These are phyloP conservation scores for Neomorphus geoffroyi DNA, from an alignment of 2,797 vertebrate genomes.

Conservation along the genomic window DNA sequence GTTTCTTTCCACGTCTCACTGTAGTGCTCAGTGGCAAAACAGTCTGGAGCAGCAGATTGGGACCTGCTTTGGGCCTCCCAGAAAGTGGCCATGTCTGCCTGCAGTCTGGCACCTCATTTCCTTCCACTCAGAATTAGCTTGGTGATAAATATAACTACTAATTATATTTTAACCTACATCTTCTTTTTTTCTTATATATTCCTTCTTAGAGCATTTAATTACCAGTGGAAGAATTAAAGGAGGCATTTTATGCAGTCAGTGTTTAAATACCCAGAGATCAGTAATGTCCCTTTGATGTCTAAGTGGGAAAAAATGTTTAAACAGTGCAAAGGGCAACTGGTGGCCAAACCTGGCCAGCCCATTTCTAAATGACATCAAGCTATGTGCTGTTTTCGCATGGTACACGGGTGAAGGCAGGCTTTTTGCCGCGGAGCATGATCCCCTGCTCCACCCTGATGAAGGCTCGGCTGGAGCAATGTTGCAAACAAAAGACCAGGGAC, in stretches of 20 bases:
- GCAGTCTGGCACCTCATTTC: constrained; percentile 29
- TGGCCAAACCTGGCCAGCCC: background rate
- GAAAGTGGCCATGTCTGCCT: constrained; percentile 29
- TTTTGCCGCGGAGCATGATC: accelerated
- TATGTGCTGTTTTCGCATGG: background rate
- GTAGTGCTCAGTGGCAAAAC: constrained; percentile 1
- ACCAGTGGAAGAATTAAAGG: background rate
- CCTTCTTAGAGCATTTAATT: background rate
- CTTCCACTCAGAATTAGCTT: background rate
- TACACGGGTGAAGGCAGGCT: background rate
- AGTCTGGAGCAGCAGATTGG: constrained; percentile 54
- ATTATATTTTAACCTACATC: constrained; percentile 54
- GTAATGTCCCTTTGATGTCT: background rate
- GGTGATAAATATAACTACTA: constrained; percentile 44
- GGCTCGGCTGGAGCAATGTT: background rate
- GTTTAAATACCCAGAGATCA: background rate
- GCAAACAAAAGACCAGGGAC: background rate
- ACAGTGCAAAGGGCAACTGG: background rate
- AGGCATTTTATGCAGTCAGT: background rate
- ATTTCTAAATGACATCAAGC: background rate
- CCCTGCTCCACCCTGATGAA: accelerated
- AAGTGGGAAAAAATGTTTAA: background rate
- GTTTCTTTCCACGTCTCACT: background rate
- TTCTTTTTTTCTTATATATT: background rate
- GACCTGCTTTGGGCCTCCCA: background rate